A percentile compares a stretch with the other conserved stretches of the same genome.
Evolutionary conservation across 2,888 invertebrate genomes (phyloP).

Genomic region (Sthenelais limicola): DNA sequence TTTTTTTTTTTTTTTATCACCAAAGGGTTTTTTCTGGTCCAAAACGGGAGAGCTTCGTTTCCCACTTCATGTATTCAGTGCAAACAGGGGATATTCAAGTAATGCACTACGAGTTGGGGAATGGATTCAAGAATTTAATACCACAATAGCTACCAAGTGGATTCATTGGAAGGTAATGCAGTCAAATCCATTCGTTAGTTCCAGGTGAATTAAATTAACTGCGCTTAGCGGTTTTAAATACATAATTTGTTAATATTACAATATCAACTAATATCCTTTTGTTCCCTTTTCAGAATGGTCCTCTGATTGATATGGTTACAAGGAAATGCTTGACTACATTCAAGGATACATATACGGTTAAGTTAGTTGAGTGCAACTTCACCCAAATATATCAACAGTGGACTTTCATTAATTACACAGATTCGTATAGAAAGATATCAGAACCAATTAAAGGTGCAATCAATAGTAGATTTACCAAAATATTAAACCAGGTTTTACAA

Average conservation of each 20-base stretch:
- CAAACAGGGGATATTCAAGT: background rate
- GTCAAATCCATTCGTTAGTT: no score
- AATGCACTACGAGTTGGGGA: constrained; percentile 6
- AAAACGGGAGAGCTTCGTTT: constrained; percentile 32
- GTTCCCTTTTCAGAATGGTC: constrained; percentile 3
- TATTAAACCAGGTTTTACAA: no score
- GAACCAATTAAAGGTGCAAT: no score
- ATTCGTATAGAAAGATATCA: background rate
- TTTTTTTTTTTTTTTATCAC: background rate
- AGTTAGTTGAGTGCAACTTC: constrained; percentile 14
- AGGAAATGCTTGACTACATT: constrained; percentile 2
- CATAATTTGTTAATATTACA: no score
- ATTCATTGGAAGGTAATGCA: constrained; percentile 44
- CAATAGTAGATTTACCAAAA: no score
- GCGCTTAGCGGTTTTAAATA: no score
- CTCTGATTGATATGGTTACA: constrained; percentile 7
- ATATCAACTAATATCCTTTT: no score
- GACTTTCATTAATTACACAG: constrained; percentile 16
- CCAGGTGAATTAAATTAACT: no score
- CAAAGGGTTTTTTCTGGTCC: constrained; percentile 39
- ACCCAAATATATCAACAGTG: constrained; percentile 22
- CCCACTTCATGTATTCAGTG: constrained; percentile 34
- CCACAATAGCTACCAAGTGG: constrained; percentile 11
- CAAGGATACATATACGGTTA: background rate
- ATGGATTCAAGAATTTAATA: constrained; percentile 22